A percentile compares a stretch with the other conserved stretches of the same genome.
phyloP scores from a whole-genome alignment of 2,113 vertebrate species.

The Eupsittula cactorum region DNA sequence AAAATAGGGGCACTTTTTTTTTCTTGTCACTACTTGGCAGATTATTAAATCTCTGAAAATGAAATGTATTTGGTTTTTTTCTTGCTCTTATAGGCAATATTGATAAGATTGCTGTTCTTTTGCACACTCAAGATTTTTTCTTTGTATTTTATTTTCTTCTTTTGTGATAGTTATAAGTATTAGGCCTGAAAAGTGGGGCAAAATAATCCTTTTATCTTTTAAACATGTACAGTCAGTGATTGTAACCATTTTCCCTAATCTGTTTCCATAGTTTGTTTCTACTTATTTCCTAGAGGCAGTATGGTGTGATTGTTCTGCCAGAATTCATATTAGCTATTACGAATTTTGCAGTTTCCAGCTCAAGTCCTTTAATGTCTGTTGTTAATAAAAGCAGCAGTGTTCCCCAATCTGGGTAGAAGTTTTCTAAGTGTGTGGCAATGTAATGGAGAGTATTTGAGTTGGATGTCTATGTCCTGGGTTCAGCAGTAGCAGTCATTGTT shows the following conservation, averaged over 20 bases:
- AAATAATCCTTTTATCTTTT: slow-evolving; percentile 57
- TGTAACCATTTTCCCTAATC: slow-evolving; percentile 43
- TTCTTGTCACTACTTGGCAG: neutral
- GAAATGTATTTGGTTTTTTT: slow-evolving; percentile 17
- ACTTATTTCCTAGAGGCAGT: slow-evolving; percentile 38
- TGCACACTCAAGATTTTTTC: neutral
- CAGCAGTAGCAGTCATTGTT: no score
- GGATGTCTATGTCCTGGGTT: neutral
- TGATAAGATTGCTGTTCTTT: slow-evolving; percentile 25
- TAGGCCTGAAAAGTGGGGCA: slow-evolving; percentile 48
- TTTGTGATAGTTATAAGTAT: neutral
- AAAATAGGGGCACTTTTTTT: neutral
- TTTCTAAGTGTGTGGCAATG: neutral
- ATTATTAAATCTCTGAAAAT: slow-evolving; percentile 5
- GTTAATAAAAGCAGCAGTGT: slow-evolving; percentile 33
- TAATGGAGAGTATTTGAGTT: neutral
- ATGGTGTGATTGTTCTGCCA: slow-evolving; percentile 38
- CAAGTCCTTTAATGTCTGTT: slow-evolving; percentile 39
- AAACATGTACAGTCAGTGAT: slow-evolving; percentile 26
- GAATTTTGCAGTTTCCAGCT: slow-evolving; percentile 39
- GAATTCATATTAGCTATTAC: slow-evolving; percentile 18
- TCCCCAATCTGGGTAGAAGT: neutral
- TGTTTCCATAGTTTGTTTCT: slow-evolving; percentile 62
- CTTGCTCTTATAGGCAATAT: neutral
- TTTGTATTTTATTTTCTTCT: slow-evolving; percentile 41